Evolutionary conservation across 2,888 invertebrate species (phyloP), one percentile per base, ranked within the genome.

Genomic region (Copidosoma aretas): DNA sequence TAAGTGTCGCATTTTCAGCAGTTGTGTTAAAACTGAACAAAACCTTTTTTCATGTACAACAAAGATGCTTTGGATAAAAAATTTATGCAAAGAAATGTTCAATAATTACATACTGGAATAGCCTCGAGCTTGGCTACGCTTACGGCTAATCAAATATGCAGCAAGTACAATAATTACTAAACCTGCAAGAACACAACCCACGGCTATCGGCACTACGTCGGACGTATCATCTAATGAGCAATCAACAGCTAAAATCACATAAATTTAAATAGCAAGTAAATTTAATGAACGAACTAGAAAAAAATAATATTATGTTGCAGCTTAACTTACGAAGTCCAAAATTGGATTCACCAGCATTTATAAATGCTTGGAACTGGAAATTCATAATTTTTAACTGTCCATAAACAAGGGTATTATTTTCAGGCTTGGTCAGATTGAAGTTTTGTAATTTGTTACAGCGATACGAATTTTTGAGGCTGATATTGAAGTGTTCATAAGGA

Each of bases 171-270:
- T 90, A 71, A 97, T 86, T 73, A 98, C 95, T 68, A 98, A 88
- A 61, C 90, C 93, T 72, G 93, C 95, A 68, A 99, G 87, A 61
- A 95, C 94, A 82, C 94, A 94, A 19, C 98, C 99, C 72, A 99
- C 98, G 24, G 94, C 95, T 81, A 99, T 97, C 25, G 98, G 98
- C 68, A 99, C 97, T 73, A 95, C 89, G 86, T 98, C 98, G 19
- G 93, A 90, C 8, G 92, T 90, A 77, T 91, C 90, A 49, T n/a
- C n/a, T n/a, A 87, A 86, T 67, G 89, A 86, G 84, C 94, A 94
- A 79, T 93, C 91, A 78, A 89, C 86, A 1, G 90, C 92, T 92
- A 84, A 1, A 85, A 83, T 17, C 43, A 17, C 46, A 21, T 61
- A 24, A 49, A 32, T 54, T 12, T 21, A 52, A 52, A 52, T 51